Conservation (phyloP, 2,113 vertebrate genomes). For the Dromas ardeola region DNA sequence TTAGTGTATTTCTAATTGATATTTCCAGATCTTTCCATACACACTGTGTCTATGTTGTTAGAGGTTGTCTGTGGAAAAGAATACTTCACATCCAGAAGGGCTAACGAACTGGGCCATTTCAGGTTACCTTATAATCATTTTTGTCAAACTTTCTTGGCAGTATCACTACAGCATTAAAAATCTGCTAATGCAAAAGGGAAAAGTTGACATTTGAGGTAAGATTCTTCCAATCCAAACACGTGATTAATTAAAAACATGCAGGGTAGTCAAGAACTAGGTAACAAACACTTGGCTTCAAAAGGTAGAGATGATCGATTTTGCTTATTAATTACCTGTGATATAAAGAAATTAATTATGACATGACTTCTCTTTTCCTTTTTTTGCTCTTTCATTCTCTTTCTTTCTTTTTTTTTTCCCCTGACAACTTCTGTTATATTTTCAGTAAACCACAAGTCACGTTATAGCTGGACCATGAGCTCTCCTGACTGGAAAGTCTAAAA, state of each 20-base stretch:
- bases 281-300: not conserved
- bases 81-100: constrained; percentile 29
- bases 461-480: not conserved
- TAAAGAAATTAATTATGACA: not conserved
- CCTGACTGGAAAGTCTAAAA: not conserved
- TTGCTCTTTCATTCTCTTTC: not conserved
- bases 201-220: not conserved
- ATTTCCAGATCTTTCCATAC: constrained; percentile 61
- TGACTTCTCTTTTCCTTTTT: not conserved
- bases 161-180: not conserved
- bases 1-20: constrained; percentile 48
- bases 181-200: constrained; percentile 43
- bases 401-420: no score
- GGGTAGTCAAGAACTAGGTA: not conserved
- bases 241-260: constrained; percentile 33
- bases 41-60: not conserved
- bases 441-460: not conserved
- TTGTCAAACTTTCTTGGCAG: constrained; percentile 65
- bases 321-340: not conserved
- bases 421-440: not conserved
- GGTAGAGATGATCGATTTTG: not conserved
- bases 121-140: constrained; percentile 44
- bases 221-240: constrained; percentile 12
- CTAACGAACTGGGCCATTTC: constrained; percentile 42
- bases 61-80: constrained; percentile 54